Conservation (phyloP, 2,888 invertebrate genomes). For the Orthosia gracilis region DNA sequence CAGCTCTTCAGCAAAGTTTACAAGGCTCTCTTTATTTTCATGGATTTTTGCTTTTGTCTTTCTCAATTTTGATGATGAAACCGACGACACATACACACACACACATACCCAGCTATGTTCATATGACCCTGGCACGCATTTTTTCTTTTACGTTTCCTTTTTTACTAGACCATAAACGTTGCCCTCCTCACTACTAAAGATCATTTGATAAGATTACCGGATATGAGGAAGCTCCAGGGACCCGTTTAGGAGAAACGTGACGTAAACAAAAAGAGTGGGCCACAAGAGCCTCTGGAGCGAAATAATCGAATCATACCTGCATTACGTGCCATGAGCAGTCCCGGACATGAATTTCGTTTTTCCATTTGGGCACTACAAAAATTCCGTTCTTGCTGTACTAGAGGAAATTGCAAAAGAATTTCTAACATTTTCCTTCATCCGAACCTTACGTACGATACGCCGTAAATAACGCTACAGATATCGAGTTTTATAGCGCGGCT, state of each 20-base stretch:
- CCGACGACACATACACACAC: slow-evolving; percentile 3
- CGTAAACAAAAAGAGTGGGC: slow-evolving; percentile 59
- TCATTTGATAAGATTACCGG: slow-evolving; percentile 65
- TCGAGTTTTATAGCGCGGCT: slow-evolving; percentile 67
- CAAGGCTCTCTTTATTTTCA: neutral
- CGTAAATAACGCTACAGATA: slow-evolving; percentile 68
- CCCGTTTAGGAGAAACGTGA: slow-evolving; percentile 56
- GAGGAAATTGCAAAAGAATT: slow-evolving; percentile 68
- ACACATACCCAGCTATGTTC: neutral
- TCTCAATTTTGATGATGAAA: slow-evolving; percentile 13
- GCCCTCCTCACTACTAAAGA: slow-evolving; percentile 50
- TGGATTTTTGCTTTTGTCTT: neutral
- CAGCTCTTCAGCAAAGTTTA: neutral
- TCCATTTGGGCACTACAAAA: slow-evolving; percentile 66
- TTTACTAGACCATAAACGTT: slow-evolving; percentile 53
- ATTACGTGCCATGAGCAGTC: slow-evolving; percentile 58
- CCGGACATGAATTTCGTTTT: slow-evolving; percentile 63
- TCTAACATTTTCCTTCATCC: slow-evolving; percentile 64
- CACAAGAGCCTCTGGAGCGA: slow-evolving; percentile 35
- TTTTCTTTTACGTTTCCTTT: slow-evolving; percentile 44
- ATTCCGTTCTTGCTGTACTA: slow-evolving; percentile 61
- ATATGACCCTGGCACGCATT: slow-evolving; percentile 9
- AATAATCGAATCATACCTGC: slow-evolving; percentile 69
- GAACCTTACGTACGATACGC: slow-evolving; percentile 61
- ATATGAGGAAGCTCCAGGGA: slow-evolving; percentile 56